Base-by-base conservation (phyloP, 2,113 vertebrate genomes). In the Centrocercus urophasianus region DNA sequence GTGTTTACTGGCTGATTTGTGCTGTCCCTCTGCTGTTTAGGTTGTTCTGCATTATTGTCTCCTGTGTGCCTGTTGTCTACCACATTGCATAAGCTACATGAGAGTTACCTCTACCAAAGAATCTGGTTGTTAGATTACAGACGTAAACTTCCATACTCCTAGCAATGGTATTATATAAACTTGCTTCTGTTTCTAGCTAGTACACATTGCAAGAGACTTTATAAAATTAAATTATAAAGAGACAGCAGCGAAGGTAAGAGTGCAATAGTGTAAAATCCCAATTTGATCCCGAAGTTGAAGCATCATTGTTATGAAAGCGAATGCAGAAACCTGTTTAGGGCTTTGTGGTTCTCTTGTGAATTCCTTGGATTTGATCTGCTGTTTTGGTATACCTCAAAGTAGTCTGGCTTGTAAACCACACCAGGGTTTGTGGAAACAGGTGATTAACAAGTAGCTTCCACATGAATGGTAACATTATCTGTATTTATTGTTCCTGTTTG, bases 161-260 rank as follows among this genome's bases (percentile, higher is more conserved):
- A 43, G 47, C 61, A 89, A 45, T 81, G 61, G 34, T 24, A 27
- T 67, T 61, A 8, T 32, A 40, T 38, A 85, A 83, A 59, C 11
- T 19, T 71, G 64, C 50, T 73, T 90, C 30, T 84, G 43, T 87
- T 81, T 74, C 57, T 85, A 74, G 10, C 10, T 48, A 0, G 0
- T 48, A 50, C 3, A 6, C 83, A 72, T 77, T 75, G 57, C 73
- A 93, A 92, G 32, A 83, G 43, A 40, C 27, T 71, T 93, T 94
- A 24, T 80, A 60, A 83, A 83, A 88, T 54, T 3, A 70, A 79
- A 40, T 32, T 32, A 14, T 4, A 13, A 50, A 54, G n/a, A 34
- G 77, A 59, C 67, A 45, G 6, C 43, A 83, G 40, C 50, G 59
- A 36, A 87, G 66, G 66, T 69, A 54, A 45, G 48, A 63, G 13